Base-by-base conservation (phyloP, 2,113 vertebrate genomes). In the Nannobrachium achirus region DNA sequence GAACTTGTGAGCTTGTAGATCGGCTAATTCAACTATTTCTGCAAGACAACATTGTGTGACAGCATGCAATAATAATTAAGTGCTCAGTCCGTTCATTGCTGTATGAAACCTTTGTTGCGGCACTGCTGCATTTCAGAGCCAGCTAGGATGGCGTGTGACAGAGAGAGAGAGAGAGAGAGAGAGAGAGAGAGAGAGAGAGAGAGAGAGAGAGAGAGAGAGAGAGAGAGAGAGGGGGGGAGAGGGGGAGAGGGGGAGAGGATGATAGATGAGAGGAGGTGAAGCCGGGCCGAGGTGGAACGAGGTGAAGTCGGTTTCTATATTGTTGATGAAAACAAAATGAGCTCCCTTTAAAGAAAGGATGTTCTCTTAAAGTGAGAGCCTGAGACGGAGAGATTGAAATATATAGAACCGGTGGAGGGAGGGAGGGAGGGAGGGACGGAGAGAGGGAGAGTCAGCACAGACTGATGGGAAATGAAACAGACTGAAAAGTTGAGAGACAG, bases 301-400 rank as follows among this genome's bases (percentile, higher is more conserved):
- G 82, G 84, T 81, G 71, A 80, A 71, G 62, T 68, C 74, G 40
- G 84, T 33, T 33, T 87, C 87, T 83, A 68, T 74, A 82, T 83
- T 83, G 73, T 38, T 50, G 80, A 77, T 63, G 73, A 84, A 81
- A 85, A 84, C 41, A 81, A 46, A 8, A 6, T 7, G 62, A 58
- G 56, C 41, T 56, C 11, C 57, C 64, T 61, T 77, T 61, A 66
- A 52, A 70, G 69, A 73, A 80, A 68, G 16, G 40, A 18, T 14
- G 59, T 45, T 75, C 70, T 60, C 65, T 78, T 14, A 64, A n/a
- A n/a, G n/a, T n/a, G n/a, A 69, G 77, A 73, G 68, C 1, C 25
- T 5, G 25, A n/a, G n/a, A n/a, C n/a, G 9, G 13, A n/a, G 8
- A 15, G 20, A 56, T 15, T 16, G 50, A 19, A 9, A 33, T 33